Base-by-base conservation (phyloP, 2,113 vertebrate species). In the Cryptomyrus ogoouensis region DNA sequence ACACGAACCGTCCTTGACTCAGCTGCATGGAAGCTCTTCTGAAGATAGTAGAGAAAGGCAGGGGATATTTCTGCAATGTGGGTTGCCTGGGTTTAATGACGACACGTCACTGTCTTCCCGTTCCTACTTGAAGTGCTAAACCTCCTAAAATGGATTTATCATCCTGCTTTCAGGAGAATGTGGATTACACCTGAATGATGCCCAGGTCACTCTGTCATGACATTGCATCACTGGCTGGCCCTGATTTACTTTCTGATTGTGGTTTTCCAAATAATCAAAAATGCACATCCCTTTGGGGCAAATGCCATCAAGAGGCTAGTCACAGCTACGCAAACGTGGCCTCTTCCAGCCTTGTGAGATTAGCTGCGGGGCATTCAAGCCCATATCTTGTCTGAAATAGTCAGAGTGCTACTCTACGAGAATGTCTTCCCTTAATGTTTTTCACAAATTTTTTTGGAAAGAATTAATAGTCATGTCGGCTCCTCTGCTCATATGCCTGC, bases 161-260 rank as follows among this genome's bases (percentile, higher is more conserved):
- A 53, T 62, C 83, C 90, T 74, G 66, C 88, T 90, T 42, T 86
- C 53, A 56, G 66, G 88, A 90, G 44, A 88, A 58, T 35, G 42
- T 44, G 31, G 89, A 90, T 88, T 9, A 89, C 89, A 74, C 88
- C 62, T 39, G 17, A 42, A 42, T 83, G 12, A 5, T 17, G 24
- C 19, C 58, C 86, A 89, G 6, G 31, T 62, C 24, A 91, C 88
- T 91, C 90, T 46, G 80, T 89, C 53, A 74, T 42, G 66, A 83
- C 39, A 24, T 46, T 44, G 17, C 49, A 66, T 44, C 49, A 66
- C 39, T 35, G 27, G 13, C 27, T 66, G 27, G 10, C n/a, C 0
- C 47, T 39, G n/a, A 74, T 49, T 44, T 12, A 56, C n/a, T 35
- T 70, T 42, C 13, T 88, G 21, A 88, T 74, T 44, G n/a, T 42